Evolutionary conservation across 2,888 invertebrate species (phyloP).

Genomic region (Pandemis cinnamomeana): DNA sequence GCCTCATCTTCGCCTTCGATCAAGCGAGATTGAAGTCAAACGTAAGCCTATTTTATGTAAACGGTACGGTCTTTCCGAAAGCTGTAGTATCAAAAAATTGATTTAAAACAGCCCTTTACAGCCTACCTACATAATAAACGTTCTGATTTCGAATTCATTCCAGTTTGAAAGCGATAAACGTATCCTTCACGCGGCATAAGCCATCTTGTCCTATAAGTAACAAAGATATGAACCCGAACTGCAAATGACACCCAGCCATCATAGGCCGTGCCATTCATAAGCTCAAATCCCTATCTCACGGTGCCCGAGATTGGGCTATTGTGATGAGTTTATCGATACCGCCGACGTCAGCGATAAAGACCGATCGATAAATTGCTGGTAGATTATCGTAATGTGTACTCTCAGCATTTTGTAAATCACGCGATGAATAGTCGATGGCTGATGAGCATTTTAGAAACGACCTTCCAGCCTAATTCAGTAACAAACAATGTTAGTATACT

Average conservation of each 20-base stretch:
- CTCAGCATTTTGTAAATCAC: not conserved
- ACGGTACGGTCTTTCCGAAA: too few relatives aligned
- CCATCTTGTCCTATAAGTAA: not conserved
- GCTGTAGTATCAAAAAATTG: too few relatives aligned
- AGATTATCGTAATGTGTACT: conserved; percentile 10
- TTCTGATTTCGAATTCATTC: too few relatives aligned
- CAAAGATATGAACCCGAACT: not conserved
- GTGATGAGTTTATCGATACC: conserved; percentile 1
- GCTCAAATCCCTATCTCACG: conserved; percentile 5
- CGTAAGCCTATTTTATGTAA: too few relatives aligned
- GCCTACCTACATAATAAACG: too few relatives aligned
- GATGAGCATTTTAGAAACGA: not conserved
- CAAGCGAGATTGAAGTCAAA: too few relatives aligned
- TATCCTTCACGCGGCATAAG: too few relatives aligned
- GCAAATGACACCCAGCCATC: not conserved
- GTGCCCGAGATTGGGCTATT: not conserved
- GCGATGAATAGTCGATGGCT: not conserved
- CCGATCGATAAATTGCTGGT: conserved; percentile 11
- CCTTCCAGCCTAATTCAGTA: not conserved
- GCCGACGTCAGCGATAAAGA: conserved; percentile 19
- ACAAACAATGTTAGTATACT: too few relatives aligned
- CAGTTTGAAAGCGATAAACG: too few relatives aligned
- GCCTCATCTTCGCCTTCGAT: too few relatives aligned
- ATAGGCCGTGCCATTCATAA: not conserved
- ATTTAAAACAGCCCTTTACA: too few relatives aligned